A percentile compares a stretch with the other conserved stretches of the same genome.
Conservation (phyloP, 2,113 vertebrate species). For the Lutjanus erythropterus region DNA sequence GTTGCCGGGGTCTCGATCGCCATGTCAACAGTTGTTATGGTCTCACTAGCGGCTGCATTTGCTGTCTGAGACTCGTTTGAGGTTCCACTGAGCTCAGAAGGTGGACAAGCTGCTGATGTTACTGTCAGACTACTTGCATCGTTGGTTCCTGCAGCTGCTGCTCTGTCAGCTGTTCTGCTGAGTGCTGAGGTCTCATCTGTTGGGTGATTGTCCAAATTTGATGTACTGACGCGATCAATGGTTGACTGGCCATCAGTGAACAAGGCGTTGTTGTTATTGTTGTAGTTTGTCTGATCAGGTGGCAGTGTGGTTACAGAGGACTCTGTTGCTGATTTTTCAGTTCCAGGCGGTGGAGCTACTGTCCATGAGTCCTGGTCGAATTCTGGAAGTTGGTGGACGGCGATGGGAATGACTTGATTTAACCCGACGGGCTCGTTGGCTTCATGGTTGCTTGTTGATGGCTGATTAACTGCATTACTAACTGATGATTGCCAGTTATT, state of each 20-base stretch:
- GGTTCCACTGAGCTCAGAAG: slow-evolving; percentile 5
- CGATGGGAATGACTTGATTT: slow-evolving; percentile 28
- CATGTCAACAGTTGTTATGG: background rate
- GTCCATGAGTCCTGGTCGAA: slow-evolving; percentile 70
- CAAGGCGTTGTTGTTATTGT: slow-evolving; percentile 63
- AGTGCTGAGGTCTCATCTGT: slow-evolving; percentile 1
- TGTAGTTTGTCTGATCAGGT: slow-evolving; percentile 40
- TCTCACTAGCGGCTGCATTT: background rate
- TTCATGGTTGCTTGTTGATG: slow-evolving; percentile 36
- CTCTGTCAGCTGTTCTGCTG: background rate
- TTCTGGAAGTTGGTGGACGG: slow-evolving; percentile 62
- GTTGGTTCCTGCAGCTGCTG: background rate
- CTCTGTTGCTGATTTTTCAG: background rate
- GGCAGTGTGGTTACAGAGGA: slow-evolving; percentile 6
- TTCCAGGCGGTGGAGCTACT: background rate
- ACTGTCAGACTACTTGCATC: background rate
- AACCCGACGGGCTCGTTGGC: slow-evolving; percentile 24
- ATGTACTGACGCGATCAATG: background rate
- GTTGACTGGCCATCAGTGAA: background rate
- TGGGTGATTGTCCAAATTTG: background rate
- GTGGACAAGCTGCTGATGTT: background rate
- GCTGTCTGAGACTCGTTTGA: background rate
- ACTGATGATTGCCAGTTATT: slow-evolving; percentile 75
- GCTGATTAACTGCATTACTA: slow-evolving; percentile 22
- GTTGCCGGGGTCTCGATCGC: background rate